phyloP scores from a whole-genome alignment of 1,140 invertebrate genomes.

The Lethrus apterus region DNA sequence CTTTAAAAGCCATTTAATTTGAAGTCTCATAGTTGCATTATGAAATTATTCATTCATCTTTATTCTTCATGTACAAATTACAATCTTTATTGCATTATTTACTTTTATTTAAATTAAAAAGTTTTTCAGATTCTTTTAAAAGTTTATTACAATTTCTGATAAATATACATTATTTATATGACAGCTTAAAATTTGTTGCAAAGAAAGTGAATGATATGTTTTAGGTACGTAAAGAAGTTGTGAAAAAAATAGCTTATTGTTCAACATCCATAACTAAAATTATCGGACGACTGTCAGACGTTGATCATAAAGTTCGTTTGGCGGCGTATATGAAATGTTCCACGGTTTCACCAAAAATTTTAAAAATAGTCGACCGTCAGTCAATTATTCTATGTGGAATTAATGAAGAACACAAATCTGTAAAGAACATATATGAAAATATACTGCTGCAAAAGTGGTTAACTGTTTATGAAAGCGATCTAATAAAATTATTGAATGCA shows the following conservation, averaged over 20 bases:
- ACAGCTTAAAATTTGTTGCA: too few relatives aligned
- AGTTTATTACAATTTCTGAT: too few relatives aligned
- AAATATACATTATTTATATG: too few relatives aligned
- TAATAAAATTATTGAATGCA: conserved; percentile 52
- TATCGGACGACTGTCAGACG: conserved; percentile 21
- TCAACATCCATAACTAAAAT: conserved; percentile 35
- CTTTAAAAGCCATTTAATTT: too few relatives aligned
- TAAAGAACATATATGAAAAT: conserved; percentile 43
- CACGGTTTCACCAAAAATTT: conserved; percentile 57
- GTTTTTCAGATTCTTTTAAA: too few relatives aligned
- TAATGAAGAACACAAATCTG: conserved; percentile 52
- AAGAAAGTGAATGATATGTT: conserved; percentile 12
- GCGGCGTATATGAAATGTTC: conserved; percentile 63
- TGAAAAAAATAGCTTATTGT: conserved; percentile 40
- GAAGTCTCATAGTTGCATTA: too few relatives aligned
- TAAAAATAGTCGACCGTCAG: conserved; percentile 62
- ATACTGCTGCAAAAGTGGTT: conserved; percentile 59
- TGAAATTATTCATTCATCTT: too few relatives aligned
- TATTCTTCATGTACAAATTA: too few relatives aligned
- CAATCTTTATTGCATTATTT: too few relatives aligned
- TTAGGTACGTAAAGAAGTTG: conserved; percentile 40
- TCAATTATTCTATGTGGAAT: conserved; percentile 57
- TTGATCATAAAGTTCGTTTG: conserved; percentile 50
- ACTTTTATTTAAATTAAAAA: too few relatives aligned
- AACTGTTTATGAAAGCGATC: conserved; percentile 51